Evolutionary conservation across 1,140 invertebrate genomes (phyloP), one percentile per base, ranked within the genome.

Genomic region (Chrysopa pallens): DNA sequence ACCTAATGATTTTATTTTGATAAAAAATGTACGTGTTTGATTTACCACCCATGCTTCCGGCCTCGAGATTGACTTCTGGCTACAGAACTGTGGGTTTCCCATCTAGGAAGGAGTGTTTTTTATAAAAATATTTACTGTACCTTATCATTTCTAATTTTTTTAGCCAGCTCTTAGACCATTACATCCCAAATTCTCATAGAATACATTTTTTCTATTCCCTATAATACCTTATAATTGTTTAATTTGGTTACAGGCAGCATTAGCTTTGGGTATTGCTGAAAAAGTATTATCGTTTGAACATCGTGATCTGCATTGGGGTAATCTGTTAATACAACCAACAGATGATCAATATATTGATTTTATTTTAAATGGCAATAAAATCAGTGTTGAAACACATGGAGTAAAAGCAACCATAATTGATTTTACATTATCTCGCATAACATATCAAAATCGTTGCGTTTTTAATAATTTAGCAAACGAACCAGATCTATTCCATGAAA

Each of bases 251-350:
- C 52, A 88, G 84, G 62, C 78, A 42, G 72, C 77, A 11, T 72
- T 74, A 45, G 69, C 72, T 14, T 63, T 96, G 43, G 88, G 88
- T 1, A 76, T 90, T 28, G 90, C 80, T 0, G 92, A 96, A 62
- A 63, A 70, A 47, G 67, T 70, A 6, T 64, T 80, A 29, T 68
- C 89, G 59, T 96, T 96, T 63, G 92, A 97, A 57, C 93, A 96
- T 55, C 69, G 92, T 45, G 92, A 96, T 60, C 66, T 95, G 37
- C 91, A 97, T 61, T 80, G 84, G 78, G 90, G 90, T 17, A 97
- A 97, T 62, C 68, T 96, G 43, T 65, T 97, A 4, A 69, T 93
- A 15, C 61, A 70, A 38, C 59, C 58, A 29, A 78, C 74, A 1
- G 57, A 69, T 4, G 59, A 72, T 33, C 11, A 63, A 52, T 53